Percentiles rank a stretch among this genome's conserved stretches.
Evolutionary conservation across 1,140 invertebrate species (phyloP).

Genomic region (Amphibalanus amphitrite): DNA sequence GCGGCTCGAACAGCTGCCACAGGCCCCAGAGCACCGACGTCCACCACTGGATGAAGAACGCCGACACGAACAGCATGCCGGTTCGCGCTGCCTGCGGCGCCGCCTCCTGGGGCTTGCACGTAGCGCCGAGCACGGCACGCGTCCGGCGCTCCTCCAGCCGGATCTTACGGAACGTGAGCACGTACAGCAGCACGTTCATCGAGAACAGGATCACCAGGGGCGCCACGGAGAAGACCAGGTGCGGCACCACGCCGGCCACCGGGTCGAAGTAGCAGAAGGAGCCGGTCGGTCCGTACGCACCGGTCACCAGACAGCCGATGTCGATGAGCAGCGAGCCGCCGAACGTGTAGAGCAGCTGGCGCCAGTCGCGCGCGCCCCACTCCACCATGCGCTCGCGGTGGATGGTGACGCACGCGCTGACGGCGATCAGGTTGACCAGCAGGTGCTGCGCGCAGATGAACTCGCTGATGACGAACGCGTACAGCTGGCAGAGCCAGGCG

Average conservation of each 20-base stretch:
- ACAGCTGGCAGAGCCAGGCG: background rate
- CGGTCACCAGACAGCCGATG: background rate
- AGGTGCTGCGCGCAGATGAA: background rate
- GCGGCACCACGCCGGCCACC: background rate
- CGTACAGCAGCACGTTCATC: background rate
- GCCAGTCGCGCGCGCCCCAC: background rate
- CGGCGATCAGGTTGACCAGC: background rate
- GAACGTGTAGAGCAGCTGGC: background rate
- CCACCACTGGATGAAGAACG: background rate
- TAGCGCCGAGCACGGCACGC: background rate
- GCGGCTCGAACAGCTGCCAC: background rate
- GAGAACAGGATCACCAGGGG: background rate
- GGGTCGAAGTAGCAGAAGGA: constrained; percentile 1
- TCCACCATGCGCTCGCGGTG: background rate
- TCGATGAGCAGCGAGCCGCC: background rate
- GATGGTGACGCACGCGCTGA: background rate
- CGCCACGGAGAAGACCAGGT: background rate
- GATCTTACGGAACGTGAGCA: background rate
- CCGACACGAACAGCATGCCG: background rate
- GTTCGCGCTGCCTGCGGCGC: background rate
- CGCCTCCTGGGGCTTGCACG: background rate
- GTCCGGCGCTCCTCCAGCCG: background rate
- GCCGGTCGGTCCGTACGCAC: background rate
- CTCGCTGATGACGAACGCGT: background rate
- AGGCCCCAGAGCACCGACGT: background rate